Evolutionary conservation across 2,113 vertebrate species (phyloP).

Genomic region (Turdus rufiventris): DNA sequence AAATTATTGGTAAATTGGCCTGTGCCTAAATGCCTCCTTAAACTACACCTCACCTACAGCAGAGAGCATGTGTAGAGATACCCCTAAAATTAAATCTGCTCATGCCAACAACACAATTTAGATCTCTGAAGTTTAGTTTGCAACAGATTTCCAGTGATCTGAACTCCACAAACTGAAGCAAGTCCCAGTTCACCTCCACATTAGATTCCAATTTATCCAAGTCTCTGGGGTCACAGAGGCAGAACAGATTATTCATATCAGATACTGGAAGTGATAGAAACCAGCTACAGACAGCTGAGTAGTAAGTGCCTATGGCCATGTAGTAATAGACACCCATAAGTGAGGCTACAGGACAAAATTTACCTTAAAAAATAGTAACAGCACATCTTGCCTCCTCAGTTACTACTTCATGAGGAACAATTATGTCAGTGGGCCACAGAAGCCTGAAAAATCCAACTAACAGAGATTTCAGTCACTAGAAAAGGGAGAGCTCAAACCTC

Average conservation of each 20-base stretch:
- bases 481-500: background rate
- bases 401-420: background rate
- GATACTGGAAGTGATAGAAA: background rate
- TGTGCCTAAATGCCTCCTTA: background rate
- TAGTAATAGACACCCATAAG: background rate
- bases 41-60: background rate
- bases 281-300: background rate
- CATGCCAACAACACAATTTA: background rate
- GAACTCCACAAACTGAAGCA: background rate
- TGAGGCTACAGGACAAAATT: background rate
- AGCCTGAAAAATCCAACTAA: background rate
- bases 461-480: background rate
- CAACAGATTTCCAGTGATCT: background rate
- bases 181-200: background rate
- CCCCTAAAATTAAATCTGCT: background rate
- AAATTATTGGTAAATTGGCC: background rate
- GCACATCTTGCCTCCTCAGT: background rate
- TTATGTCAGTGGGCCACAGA: background rate
- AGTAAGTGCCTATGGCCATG: background rate
- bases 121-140: background rate
- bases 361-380: background rate
- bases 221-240: background rate
- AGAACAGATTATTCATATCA: background rate
- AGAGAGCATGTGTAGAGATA: accelerated
- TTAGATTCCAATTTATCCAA: background rate